Percentiles rank a stretch among this genome's conserved stretches.
Evolutionary conservation across 2,797 vertebrate species (phyloP).

Genomic region (Delichon dasypus): DNA sequence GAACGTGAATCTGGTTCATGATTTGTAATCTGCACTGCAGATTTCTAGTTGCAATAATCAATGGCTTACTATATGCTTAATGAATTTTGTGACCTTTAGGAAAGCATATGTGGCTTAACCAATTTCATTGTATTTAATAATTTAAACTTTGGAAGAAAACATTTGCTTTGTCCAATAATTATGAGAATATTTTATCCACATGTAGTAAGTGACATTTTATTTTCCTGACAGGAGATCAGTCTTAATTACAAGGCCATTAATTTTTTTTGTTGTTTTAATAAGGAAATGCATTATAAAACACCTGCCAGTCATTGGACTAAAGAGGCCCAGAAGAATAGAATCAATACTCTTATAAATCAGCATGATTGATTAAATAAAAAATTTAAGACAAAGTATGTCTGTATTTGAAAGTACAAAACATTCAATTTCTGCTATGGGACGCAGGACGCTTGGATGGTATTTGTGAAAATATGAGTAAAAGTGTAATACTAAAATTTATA

Average conservation of each 20-base stretch:
- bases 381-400: slow-evolving; percentile 43
- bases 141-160: slow-evolving; percentile 81
- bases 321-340: slow-evolving; percentile 31
- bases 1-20: background rate
- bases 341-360: slow-evolving; percentile 62
- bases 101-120: slow-evolving; percentile 81
- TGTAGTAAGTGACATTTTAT: slow-evolving; percentile 75
- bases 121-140: slow-evolving; percentile 86
- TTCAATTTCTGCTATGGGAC: background rate
- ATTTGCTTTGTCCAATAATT: slow-evolving; percentile 71
- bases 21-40: slow-evolving; percentile 1
- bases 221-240: slow-evolving; percentile 71
- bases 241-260: slow-evolving; percentile 73
- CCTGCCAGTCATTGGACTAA: slow-evolving; percentile 58
- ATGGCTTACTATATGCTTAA: slow-evolving; percentile 79
- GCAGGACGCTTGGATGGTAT: background rate
- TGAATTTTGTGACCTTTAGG: slow-evolving; percentile 86
- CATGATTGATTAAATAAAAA: slow-evolving; percentile 68
- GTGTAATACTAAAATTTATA: background rate
- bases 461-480: background rate
- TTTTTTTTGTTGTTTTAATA: slow-evolving; percentile 77
- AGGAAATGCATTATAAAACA: slow-evolving; percentile 71
- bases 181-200: slow-evolving; percentile 79
- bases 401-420: background rate
- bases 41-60: slow-evolving; percentile 74